Evolutionary conservation across 2,113 vertebrate species (phyloP), one percentile per base, ranked within the genome.

Genomic region (Ochotona curzoniae): DNA sequence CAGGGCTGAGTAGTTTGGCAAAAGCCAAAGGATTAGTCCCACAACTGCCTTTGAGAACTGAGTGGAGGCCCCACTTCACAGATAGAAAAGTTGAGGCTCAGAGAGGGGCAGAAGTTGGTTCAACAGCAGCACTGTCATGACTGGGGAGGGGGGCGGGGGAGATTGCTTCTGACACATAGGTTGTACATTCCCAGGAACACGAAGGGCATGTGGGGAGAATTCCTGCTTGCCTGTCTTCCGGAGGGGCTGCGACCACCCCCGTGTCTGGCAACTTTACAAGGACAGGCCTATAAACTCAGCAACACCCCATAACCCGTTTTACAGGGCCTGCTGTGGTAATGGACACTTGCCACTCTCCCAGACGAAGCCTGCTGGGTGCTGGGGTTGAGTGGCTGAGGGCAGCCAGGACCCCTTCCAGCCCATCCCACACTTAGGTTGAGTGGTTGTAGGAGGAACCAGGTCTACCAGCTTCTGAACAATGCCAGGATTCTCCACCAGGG

Each of bases 231-330:
- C 44, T 76, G 85, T 93, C 88, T 92, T 83, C 81, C 73, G 20
- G 17, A 75, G 83, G 49, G 89, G 51, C 64, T 51, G 70, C 38
- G 91, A 91, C 97, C 87, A 96, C 96, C 93, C 96, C 38, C 93
- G 90, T 76, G 57, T 63, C 96, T 96, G 97, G 96, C 96, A 93
- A 87, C 88, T 95, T 97, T 97, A 94, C 87, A 94, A 93, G 89
- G 96, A 95, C 92, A 96, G 95, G 82, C 96, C 96, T 95, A 93
- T 97, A 97, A 97, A 97, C 70, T 97, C 96, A 94, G 93, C 94
- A 95, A 96, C 95, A 96, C 94, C 90, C 96, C 84, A 92, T 97
- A 96, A 96, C 73, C 87, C 54, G 73, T 96, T 97, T 97, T 97
- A 97, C 96, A 81, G 95, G 95, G 84, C 26, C 90, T 94, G 89